phyloP scores from a whole-genome alignment of 2,113 vertebrate species.

The Hemichromis elongatus region DNA sequence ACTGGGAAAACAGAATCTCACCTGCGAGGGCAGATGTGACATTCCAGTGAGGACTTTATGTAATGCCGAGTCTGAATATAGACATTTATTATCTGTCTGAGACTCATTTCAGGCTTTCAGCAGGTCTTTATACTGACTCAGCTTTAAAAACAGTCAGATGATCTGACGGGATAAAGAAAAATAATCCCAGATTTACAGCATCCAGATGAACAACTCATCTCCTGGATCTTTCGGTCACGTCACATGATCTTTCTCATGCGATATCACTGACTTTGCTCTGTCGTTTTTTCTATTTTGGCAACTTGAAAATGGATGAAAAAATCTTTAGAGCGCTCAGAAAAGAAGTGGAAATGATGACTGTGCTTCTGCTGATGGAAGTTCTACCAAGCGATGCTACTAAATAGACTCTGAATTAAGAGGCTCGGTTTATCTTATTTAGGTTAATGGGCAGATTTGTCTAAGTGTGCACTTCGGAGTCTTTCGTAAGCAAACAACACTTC shows the following conservation, averaged over 20 bases:
- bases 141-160: not conserved
- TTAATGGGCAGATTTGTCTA: not conserved
- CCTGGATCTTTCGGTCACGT: not conserved
- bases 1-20: not conserved
- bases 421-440: not conserved
- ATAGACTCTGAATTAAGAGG: not conserved
- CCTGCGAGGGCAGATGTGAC: constrained; percentile 28
- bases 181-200: not conserved
- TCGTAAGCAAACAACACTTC: not conserved
- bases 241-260: not conserved
- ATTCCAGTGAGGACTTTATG: constrained; percentile 5
- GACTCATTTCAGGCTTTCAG: not conserved
- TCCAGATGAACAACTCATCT: not conserved
- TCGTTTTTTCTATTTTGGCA: not conserved
- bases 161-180: not conserved
- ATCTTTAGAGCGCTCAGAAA: not conserved
- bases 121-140: not conserved
- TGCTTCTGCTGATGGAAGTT: not conserved
- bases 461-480: not conserved
- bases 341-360: not conserved
- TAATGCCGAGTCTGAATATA: not conserved
- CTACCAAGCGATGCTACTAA: not conserved
- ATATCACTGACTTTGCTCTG: not conserved
- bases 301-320: not conserved
- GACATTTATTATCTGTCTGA: not conserved